A percentile compares a stretch with the other conserved stretches of the same genome.
These are phyloP conservation scores for Camponotus floridanus DNA, from an alignment of 1,140 invertebrate genomes.

Conservation along the genomic window DNA sequence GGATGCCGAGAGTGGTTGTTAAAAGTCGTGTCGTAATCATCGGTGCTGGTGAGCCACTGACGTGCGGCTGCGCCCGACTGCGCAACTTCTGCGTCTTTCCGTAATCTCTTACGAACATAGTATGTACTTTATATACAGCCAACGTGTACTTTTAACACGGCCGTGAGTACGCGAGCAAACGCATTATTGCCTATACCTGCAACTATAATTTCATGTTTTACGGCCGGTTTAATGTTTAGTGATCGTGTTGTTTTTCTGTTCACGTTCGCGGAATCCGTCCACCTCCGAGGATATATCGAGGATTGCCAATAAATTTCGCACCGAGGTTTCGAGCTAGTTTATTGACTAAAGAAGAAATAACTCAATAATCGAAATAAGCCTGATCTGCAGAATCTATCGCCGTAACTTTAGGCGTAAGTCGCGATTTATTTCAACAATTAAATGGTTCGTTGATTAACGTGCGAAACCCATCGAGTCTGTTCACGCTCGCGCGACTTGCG, in stretches of 20 bases:
- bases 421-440: constrained; percentile 44
- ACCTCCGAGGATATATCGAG: neutral
- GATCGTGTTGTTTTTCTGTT: neutral
- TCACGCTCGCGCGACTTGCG: constrained; percentile 62
- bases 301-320: neutral
- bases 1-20: constrained; percentile 74
- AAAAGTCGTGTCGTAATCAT: constrained; percentile 76
- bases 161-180: constrained; percentile 43
- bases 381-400: constrained; percentile 40
- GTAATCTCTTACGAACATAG: constrained; percentile 68
- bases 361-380: neutral
- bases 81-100: constrained; percentile 74
- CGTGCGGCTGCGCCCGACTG: constrained; percentile 59
- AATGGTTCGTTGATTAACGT: constrained; percentile 68
- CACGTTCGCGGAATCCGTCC: neutral
- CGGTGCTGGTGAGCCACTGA: constrained; percentile 53
- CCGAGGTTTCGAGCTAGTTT: neutral
- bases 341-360: neutral
- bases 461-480: constrained; percentile 64
- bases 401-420: constrained; percentile 26
- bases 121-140: constrained; percentile 7
- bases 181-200: constrained; percentile 58
- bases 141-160: constrained; percentile 27
- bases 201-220: constrained; percentile 74
- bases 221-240: constrained; percentile 25